Evolutionary conservation across 2,797 vertebrate genomes (phyloP).

Genomic region (Pterois miles): DNA sequence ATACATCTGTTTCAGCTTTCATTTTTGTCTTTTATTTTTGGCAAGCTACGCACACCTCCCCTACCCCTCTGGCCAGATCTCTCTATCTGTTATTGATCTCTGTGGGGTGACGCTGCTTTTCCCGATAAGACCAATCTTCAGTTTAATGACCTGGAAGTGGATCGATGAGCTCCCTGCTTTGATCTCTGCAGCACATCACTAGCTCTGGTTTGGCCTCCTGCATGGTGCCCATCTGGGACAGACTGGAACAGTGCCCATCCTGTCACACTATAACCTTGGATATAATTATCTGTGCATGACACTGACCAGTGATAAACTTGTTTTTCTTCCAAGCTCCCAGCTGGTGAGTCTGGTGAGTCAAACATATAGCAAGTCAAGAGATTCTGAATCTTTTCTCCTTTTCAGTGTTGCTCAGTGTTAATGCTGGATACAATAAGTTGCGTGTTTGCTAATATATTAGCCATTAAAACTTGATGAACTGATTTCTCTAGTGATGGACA

Average conservation of each 20-base stretch:
- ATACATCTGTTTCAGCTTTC: conserved; percentile 36
- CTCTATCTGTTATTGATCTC: conserved; percentile 76
- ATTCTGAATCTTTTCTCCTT: neutral
- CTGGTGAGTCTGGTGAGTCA: neutral
- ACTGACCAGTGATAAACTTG: conserved; percentile 18
- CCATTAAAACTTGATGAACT: neutral
- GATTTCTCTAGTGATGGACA: no score
- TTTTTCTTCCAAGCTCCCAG: conserved; percentile 24
- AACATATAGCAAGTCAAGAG: neutral
- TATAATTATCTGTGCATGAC: conserved; percentile 44
- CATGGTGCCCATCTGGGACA: conserved; percentile 35
- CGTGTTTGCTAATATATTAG: neutral
- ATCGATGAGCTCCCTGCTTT: conserved; percentile 70
- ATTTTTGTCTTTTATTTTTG: conserved; percentile 27
- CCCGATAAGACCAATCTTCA: conserved; percentile 68
- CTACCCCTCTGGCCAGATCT: conserved; percentile 56
- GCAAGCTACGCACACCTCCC: conserved; percentile 10
- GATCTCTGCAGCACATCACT: conserved; percentile 47
- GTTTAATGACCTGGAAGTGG: conserved; percentile 80
- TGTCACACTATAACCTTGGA: conserved; percentile 35
- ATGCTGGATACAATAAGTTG: neutral
- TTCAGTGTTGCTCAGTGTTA: neutral
- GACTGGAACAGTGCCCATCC: conserved; percentile 23
- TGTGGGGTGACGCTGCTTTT: conserved; percentile 66
- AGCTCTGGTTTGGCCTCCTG: conserved; percentile 32